These are phyloP conservation scores for Mus spicilegus DNA, from an alignment of 2,113 vertebrate genomes.

Conservation along the genomic window DNA sequence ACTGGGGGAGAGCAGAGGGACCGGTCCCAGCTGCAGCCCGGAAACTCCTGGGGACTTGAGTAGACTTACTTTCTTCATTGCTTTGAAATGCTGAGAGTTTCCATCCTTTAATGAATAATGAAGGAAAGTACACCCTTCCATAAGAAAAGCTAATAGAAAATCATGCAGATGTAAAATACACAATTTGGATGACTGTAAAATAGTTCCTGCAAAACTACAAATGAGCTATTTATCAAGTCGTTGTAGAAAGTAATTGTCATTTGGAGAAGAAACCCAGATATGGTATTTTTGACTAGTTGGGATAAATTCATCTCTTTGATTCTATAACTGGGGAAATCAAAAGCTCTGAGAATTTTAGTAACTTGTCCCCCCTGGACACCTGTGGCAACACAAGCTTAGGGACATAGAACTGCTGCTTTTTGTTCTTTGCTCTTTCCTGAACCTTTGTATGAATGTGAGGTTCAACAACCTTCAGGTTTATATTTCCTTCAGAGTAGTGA, in stretches of 20 bases:
- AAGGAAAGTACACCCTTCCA: neutral
- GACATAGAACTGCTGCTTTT: neutral
- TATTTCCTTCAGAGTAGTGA: neutral
- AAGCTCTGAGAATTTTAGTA: neutral
- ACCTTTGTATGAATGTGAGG: neutral
- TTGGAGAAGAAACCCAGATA: neutral
- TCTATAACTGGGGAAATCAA: neutral
- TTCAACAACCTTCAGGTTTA: too few relatives aligned
- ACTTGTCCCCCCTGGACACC: neutral
- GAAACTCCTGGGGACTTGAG: neutral
- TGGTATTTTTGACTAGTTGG: neutral
- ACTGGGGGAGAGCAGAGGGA: neutral
- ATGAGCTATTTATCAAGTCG: neutral
- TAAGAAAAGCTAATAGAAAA: neutral
- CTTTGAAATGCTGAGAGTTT: slow-evolving; percentile 38
- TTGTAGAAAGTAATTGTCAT: neutral
- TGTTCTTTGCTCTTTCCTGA: neutral
- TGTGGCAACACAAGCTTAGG: neutral
- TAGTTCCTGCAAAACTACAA: neutral
- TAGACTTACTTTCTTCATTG: neutral
- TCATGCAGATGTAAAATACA: neutral
- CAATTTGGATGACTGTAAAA: neutral
- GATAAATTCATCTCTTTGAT: neutral
- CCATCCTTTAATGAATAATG: neutral
- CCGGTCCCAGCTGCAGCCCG: neutral